Percentiles rank a stretch among this genome's conserved stretches.
phyloP scores from a whole-genome alignment of 92 coral and sea anemone species.

The Galaxea fascicularis region DNA sequence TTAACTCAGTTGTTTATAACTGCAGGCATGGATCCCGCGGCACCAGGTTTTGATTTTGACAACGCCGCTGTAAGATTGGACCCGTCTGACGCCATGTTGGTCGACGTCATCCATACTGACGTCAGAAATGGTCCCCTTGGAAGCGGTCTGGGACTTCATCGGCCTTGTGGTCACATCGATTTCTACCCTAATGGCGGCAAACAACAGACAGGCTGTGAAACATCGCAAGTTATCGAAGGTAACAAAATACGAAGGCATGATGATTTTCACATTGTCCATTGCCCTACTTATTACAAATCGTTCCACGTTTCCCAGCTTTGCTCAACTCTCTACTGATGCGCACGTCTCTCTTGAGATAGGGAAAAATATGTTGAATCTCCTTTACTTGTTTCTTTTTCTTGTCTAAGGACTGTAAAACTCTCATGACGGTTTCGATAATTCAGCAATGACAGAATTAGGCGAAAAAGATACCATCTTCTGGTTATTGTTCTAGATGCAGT shows the following conservation, averaged over 20 bases:
- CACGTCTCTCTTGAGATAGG: no score
- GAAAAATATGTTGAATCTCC: no score
- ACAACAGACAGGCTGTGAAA: slow-evolving; percentile 88
- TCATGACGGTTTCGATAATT: no score
- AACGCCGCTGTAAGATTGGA: slow-evolving; percentile 85
- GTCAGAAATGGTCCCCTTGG: slow-evolving; percentile 51
- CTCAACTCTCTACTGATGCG: no score
- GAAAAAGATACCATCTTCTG: no score
- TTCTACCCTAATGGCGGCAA: slow-evolving; percentile 97
- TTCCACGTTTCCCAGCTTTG: no score
- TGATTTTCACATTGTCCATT: no score
- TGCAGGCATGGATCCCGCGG: slow-evolving; percentile 94
- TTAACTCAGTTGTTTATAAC: neutral
- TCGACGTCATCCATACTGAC: slow-evolving; percentile 96
- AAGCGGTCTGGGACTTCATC: slow-evolving; percentile 80
- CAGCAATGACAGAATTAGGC: no score
- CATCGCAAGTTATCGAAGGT: slow-evolving; percentile 61
- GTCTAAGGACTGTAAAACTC: no score
- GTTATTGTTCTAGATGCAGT: slow-evolving; percentile 16
- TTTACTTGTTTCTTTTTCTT: no score
- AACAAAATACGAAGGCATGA: neutral
- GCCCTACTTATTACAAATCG: no score
- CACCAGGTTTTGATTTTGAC: slow-evolving; percentile 82
- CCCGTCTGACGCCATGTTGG: slow-evolving; percentile 90
- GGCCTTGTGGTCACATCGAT: slow-evolving; percentile 94